Evolutionary conservation across 2,113 vertebrate species (phyloP).

Genomic region (Hucho hucho): DNA sequence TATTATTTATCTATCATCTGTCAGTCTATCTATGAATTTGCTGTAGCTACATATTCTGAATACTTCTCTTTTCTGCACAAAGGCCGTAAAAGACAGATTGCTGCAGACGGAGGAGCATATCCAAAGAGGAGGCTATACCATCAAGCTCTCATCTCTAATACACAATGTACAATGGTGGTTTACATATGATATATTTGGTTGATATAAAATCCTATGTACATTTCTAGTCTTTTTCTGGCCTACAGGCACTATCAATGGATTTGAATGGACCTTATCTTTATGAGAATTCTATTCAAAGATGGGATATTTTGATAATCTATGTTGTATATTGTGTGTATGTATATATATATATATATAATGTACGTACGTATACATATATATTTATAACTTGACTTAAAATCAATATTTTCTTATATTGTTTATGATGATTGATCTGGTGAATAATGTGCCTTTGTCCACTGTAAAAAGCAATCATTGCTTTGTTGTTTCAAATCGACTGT

Average conservation of each 20-base stretch:
- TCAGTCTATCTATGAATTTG: not conserved
- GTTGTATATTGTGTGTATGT: not conserved
- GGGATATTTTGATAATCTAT: not conserved
- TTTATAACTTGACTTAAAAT: not conserved
- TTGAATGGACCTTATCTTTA: not conserved
- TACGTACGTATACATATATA: not conserved
- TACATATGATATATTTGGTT: not conserved
- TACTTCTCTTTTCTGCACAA: conserved; percentile 15
- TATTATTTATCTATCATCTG: conserved; percentile 2
- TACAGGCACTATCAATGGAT: not conserved
- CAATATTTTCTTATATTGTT: not conserved
- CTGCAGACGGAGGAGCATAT: conserved; percentile 22
- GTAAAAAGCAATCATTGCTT: not conserved
- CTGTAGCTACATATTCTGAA: conserved; percentile 13
- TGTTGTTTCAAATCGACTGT: not conserved
- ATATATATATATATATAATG: not conserved
- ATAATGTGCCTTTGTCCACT: no score
- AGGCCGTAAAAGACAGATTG: conserved; percentile 14
- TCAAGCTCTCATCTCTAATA: conserved; percentile 9
- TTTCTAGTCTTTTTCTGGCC: not conserved
- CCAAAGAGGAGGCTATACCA: conserved; percentile 46
- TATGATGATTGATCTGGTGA: not conserved
- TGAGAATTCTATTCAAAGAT: not conserved
- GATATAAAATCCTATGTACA: not conserved
- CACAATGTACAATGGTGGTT: not conserved